A percentile compares a stretch with the other conserved stretches of the same genome.
phyloP scores from a whole-genome alignment of 1,140 invertebrate genomes.

The Harpegnathos saltator region DNA sequence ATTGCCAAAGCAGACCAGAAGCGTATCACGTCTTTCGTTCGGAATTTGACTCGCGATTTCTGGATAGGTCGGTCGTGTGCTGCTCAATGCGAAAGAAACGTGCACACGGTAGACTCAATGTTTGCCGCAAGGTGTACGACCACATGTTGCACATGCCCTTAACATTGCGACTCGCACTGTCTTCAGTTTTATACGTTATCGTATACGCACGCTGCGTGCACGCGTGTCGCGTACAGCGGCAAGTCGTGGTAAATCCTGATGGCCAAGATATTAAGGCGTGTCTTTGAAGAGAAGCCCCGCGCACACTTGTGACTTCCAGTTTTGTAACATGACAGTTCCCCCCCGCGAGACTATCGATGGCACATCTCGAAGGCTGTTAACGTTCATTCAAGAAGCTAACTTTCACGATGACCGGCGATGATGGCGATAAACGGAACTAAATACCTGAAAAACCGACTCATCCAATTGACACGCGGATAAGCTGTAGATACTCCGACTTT shows the following conservation, averaged over 20 bases:
- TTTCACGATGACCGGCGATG: slow-evolving; percentile 5
- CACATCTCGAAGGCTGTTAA: slow-evolving; percentile 50
- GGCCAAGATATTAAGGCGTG: no score
- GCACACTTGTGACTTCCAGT: slow-evolving; percentile 36
- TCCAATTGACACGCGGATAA: slow-evolving; percentile 7
- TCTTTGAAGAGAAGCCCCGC: no score
- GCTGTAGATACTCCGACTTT: slow-evolving; percentile 10
- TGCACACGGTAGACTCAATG: no score
- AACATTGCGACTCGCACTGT: no score
- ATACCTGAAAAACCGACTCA: slow-evolving; percentile 53
- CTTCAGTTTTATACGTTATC: no score
- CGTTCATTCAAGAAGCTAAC: slow-evolving; percentile 44
- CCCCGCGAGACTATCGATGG: slow-evolving; percentile 50
- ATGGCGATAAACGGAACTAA: slow-evolving; percentile 33
- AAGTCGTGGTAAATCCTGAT: no score
- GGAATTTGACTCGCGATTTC: slow-evolving; percentile 28
- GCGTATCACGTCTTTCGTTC: slow-evolving; percentile 27
- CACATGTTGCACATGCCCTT: no score
- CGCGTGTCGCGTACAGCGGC: no score
- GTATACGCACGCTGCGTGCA: no score
- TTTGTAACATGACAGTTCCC: slow-evolving; percentile 26
- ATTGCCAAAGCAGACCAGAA: slow-evolving; percentile 40
- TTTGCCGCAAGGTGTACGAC: no score
- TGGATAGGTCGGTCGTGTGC: slow-evolving; percentile 24
- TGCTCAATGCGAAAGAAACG: slow-evolving; percentile 1